Conservation (phyloP, 2,113 vertebrate species). For the Hippoglossus stenolepis region DNA sequence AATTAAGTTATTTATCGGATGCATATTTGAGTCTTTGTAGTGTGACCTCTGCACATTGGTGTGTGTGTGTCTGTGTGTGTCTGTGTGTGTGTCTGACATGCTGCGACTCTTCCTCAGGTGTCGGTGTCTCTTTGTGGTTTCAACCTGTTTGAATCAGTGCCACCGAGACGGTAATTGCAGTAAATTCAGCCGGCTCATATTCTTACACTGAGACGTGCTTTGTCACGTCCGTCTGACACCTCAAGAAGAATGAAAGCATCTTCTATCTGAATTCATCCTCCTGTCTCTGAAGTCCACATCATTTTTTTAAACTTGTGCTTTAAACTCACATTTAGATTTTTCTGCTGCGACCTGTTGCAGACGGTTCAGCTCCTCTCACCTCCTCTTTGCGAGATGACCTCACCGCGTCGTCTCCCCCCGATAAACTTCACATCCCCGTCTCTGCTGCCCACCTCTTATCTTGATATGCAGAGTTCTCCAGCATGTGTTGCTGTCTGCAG, state of each 20-base stretch:
- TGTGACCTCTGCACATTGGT: background rate
- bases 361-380: too few relatives aligned
- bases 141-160: conserved; percentile 34
- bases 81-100: conserved; percentile 8
- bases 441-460: background rate
- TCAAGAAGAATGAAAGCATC: background rate
- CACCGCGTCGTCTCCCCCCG: background rate
- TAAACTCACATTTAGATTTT: too few relatives aligned
- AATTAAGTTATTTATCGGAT: conserved; percentile 12
- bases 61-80: background rate
- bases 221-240: conserved; percentile 20
- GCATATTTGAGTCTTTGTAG: too few relatives aligned
- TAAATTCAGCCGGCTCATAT: conserved; percentile 58
- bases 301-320: too few relatives aligned
- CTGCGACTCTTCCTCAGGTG: conserved; percentile 46
- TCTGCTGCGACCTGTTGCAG: too few relatives aligned
- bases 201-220: conserved; percentile 31
- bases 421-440: background rate
- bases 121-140: conserved; percentile 22
- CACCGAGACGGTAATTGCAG: conserved; percentile 65
- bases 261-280: too few relatives aligned
- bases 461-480: background rate
- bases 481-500: too few relatives aligned
- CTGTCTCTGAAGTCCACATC: too few relatives aligned
- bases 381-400: background rate